phyloP scores from a whole-genome alignment of 2,888 invertebrate species.

The Drosophila quasianomalipes region DNA sequence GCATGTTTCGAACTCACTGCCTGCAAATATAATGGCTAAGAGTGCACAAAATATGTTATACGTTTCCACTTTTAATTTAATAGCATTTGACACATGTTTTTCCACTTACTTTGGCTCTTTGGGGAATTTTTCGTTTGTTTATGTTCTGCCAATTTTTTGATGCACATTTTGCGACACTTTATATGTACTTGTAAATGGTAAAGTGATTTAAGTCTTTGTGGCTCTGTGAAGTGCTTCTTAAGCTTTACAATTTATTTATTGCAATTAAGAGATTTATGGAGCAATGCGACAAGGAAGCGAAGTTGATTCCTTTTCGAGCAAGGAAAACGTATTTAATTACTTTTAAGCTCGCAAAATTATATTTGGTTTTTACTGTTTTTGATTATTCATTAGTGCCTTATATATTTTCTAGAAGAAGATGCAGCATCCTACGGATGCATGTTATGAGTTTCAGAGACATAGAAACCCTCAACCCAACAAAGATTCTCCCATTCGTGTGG shows the following conservation, averaged over 20 bases:
- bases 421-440: too few relatives aligned
- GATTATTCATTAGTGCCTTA: background rate
- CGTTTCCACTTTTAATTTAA: slow-evolving; percentile 47
- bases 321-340: background rate
- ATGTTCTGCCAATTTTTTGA: slow-evolving; percentile 67
- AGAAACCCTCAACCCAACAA: too few relatives aligned
- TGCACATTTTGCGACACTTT: slow-evolving; percentile 66
- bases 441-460: too few relatives aligned
- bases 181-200: slow-evolving; percentile 47
- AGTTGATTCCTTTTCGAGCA: background rate
- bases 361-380: background rate
- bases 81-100: slow-evolving; percentile 35
- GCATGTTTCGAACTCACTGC: slow-evolving; percentile 10
- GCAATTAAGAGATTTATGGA: background rate
- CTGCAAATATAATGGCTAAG: slow-evolving; percentile 53
- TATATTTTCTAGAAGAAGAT: background rate
- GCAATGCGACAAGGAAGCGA: background rate
- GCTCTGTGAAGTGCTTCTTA: slow-evolving; percentile 29
- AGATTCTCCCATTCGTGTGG: too few relatives aligned
- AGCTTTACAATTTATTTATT: slow-evolving; percentile 15
- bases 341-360: background rate
- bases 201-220: slow-evolving; percentile 17
- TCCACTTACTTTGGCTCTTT: background rate
- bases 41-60: slow-evolving; percentile 67
- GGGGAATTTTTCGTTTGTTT: slow-evolving; percentile 8